phyloP scores from a whole-genome alignment of 2,113 vertebrate genomes.

The Mastomys coucha region DNA sequence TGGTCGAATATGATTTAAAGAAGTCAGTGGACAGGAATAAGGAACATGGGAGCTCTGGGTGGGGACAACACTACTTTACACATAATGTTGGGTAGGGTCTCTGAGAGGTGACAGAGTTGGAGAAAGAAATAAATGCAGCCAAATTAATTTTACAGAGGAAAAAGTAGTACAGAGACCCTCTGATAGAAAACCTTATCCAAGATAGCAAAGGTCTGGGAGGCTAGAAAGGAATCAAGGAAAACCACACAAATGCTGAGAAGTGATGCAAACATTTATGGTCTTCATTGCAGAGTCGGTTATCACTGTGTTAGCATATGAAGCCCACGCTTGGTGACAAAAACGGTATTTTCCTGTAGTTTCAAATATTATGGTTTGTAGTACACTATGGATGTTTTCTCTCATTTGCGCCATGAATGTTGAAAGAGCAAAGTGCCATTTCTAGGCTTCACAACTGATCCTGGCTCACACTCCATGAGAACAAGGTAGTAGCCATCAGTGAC shows the following conservation, averaged over 20 bases:
- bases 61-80: neutral
- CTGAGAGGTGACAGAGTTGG: neutral
- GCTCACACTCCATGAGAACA: neutral
- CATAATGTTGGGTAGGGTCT: neutral
- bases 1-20: neutral
- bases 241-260: neutral
- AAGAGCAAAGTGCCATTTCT: neutral
- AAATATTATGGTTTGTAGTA: neutral
- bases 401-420: neutral
- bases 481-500: neutral
- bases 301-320: neutral
- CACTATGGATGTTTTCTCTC: neutral
- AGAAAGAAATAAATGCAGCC: neutral
- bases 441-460: neutral
- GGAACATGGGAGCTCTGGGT: neutral
- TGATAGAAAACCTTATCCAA: neutral
- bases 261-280: neutral
- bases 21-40: neutral
- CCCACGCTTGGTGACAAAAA: neutral
- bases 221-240: neutral
- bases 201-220: neutral
- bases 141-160: neutral
- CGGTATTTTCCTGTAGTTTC: neutral
- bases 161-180: neutral
- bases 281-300: neutral